Percentiles rank a stretch among this genome's conserved stretches.
phyloP scores from a whole-genome alignment of 2,888 invertebrate genomes.

The Melitaea athalia region DNA sequence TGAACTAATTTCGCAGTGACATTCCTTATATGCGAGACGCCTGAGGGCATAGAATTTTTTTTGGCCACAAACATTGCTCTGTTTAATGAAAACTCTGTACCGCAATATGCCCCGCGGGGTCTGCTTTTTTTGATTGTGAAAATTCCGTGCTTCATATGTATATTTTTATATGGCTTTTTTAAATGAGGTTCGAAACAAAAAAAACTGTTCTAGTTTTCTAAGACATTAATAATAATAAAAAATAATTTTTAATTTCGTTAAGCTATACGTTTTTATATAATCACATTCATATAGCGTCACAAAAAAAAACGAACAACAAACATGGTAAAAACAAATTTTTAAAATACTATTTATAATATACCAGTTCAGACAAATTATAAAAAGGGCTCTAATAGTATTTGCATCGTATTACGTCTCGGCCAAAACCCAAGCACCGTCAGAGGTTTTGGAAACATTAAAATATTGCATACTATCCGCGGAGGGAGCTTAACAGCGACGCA shows the following conservation, averaged over 20 bases:
- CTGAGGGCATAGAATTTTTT: constrained; percentile 70
- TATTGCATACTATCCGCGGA: constrained; percentile 57
- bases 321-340: not conserved
- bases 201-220: constrained; percentile 1
- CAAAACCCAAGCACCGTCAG: constrained; percentile 20
- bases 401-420: constrained; percentile 12
- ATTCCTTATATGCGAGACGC: constrained; percentile 72
- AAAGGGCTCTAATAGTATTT: constrained; percentile 12
- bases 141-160: constrained; percentile 71
- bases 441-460: constrained; percentile 45
- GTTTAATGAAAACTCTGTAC: constrained; percentile 80
- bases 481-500: constrained; percentile 66
- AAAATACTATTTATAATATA: not conserved
- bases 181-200: constrained; percentile 5
- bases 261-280: no score
- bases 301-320: no score
- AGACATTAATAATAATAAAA: no score
- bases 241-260: no score
- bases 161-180: constrained; percentile 24
- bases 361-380: not conserved
- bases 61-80: constrained; percentile 69
- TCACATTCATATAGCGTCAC: no score
- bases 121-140: constrained; percentile 73
- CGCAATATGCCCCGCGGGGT: constrained; percentile 74
- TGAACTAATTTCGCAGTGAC: constrained; percentile 79